Base-by-base conservation (phyloP, 1,140 invertebrate genomes). In the Bombus pyrosoma region DNA sequence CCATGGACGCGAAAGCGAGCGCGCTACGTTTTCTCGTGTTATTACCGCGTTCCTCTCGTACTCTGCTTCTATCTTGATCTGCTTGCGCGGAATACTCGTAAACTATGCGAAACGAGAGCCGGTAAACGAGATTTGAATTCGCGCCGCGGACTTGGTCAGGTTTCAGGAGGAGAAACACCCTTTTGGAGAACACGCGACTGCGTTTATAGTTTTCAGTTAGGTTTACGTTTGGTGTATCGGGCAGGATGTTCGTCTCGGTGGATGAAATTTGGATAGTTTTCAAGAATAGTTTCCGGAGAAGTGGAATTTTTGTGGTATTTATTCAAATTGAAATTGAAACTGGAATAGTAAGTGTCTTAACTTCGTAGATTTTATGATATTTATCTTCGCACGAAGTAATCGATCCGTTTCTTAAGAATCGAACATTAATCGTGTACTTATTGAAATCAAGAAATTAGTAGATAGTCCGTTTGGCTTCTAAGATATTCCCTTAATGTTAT, bases 11-110 rank as follows among this genome's bases (percentile, higher is more conserved):
- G 37, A 66, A 78, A 47, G 82, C 76, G 32, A 75, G 78, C 81
- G 53, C 64, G 76, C 81, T 85, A 78, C 75, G 84, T 73, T 89
- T 89, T 83, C 87, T 80, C 83, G 83, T 71, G 79, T 83, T 81
- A 86, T 79, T 76, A 71, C 69, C 64, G 80, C 76, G 80, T 71
- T 82, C 79, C 47, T 59, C 62, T 69, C 72, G 72, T 66, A 25
- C 53, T 57, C 72, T 83, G 37, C 57, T 68, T 75, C 72, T 83
- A 83, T 83, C 73, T 87, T 77, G 88, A 87, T 85, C 80, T 73
- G 62, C 39, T 74, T 15, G 39, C 28, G 59, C 25, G 68, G 43
- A 53, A 47, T 85, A 72, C 43, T 83, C 68, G 84, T 82, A 53
- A 87, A 81, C 64, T 71, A 25, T 43, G 66, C 32, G 69, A 72